Conservation (phyloP, 2,113 vertebrate genomes). For the Rhabdornis inornatus region DNA sequence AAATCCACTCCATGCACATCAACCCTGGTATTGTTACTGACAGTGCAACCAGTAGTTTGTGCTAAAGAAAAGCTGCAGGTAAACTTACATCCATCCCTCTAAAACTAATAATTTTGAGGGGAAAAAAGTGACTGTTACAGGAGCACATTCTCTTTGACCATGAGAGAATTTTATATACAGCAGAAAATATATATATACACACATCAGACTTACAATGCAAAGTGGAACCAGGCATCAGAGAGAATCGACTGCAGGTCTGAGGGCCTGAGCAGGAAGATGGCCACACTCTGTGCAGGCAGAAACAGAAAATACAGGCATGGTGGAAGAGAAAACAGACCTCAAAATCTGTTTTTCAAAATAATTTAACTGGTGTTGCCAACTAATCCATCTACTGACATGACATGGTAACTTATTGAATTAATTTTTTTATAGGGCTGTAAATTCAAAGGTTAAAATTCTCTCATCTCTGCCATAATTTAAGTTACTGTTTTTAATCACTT, state of each 20-base stretch:
- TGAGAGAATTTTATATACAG: not conserved
- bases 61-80: not conserved
- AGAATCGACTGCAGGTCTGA: conserved; percentile 79
- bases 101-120: no score
- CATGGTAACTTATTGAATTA: not conserved
- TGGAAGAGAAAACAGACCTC: not conserved
- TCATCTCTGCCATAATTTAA: not conserved
- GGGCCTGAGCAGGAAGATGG: conserved; percentile 77
- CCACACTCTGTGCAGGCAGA: conserved; percentile 69
- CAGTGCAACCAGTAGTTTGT: not conserved
- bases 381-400: not conserved
- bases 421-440: not conserved
- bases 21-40: not conserved
- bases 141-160: not conserved
- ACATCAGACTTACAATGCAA: conserved; percentile 76
- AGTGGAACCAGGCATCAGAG: conserved; percentile 81
- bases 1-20: not conserved
- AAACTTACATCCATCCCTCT: not conserved
- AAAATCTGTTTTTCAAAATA: not conserved
- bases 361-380: not conserved
- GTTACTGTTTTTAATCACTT: not conserved
- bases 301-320: not conserved
- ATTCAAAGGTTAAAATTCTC: not conserved
- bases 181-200: not conserved
- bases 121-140: not conserved